Percentiles rank a stretch among this genome's conserved stretches.
These are phyloP conservation scores for Acanthiza pusilla DNA, from an alignment of 2,797 vertebrate species.

Conservation along the genomic window DNA sequence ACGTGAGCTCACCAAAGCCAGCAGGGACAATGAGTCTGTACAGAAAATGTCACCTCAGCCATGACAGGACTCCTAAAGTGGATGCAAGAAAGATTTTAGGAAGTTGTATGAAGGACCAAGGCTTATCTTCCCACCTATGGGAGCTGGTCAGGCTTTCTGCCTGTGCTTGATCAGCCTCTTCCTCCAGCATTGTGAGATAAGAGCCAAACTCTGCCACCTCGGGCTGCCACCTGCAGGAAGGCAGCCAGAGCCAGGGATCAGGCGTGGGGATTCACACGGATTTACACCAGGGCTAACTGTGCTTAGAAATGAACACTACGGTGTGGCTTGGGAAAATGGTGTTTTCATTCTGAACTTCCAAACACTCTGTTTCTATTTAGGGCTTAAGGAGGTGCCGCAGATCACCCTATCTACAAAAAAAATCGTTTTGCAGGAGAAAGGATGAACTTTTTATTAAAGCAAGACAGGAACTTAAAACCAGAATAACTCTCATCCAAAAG, in stretches of 20 bases:
- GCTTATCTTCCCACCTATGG: background rate
- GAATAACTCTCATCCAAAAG: background rate
- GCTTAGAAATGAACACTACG: background rate
- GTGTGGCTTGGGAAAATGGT: background rate
- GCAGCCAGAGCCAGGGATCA: rapidly evolving
- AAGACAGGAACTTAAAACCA: background rate
- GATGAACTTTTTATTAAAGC: background rate
- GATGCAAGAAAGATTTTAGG: background rate
- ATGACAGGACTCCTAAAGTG: background rate
- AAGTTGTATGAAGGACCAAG: background rate
- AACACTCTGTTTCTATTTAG: background rate
- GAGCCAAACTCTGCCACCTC: background rate
- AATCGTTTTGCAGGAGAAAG: background rate
- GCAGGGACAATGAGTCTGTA: background rate
- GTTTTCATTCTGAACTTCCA: background rate
- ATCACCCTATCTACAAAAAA: background rate
- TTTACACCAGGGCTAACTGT: background rate
- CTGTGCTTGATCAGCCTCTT: background rate
- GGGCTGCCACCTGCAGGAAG: background rate
- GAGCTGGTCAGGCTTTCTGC: background rate
- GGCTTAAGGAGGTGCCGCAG: background rate
- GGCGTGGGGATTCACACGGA: background rate
- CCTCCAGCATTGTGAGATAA: rapidly evolving
- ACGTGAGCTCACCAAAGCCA: background rate
- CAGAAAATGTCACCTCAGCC: background rate